Base-by-base conservation (phyloP, 2,113 vertebrate species). In the Drymodes brunneopygia region DNA sequence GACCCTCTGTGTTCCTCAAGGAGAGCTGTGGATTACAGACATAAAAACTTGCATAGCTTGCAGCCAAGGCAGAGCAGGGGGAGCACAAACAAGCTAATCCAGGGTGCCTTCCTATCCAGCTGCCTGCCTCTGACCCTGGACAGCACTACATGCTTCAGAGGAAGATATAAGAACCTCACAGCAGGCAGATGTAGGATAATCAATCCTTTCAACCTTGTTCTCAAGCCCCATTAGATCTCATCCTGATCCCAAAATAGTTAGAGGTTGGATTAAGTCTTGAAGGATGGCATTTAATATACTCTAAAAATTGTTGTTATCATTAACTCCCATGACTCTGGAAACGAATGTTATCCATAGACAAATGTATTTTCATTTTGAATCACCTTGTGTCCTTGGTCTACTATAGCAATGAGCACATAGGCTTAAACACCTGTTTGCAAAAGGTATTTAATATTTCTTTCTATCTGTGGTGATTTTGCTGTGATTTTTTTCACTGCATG, bases 121-220 rank as follows among this genome's bases (percentile, higher is more conserved):
- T 86, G 65, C 88, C 80, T 88, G 72, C 81, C 57, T 90, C 75
- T 92, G 94, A 95, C 92, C 91, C 90, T 84, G 80, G 86, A 60
- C 80, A 79, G 88, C 65, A 22, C 75, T 60, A 35, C 77, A 53
- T 57, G 75, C 67, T 90, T 94, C 95, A 88, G 92, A 90, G 80
- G 65, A 90, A 93, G 80, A 95, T 79, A 24, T 78, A 94, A 92
- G 82, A 94, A 73, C 67, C 60, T 93, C 94, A 86, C 93, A 95
- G 86, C 88, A 93, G 93, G 92, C 69, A 94, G 61, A 86, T 94
- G 77, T 33, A 86, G 86, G 80, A 74, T 93, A 92, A 96, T 94
- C 93, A 95, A 81, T 90, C 65, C 72, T 91, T 95, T 96, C 93
- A 95, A 62, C 92, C 92, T 94, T 93, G 60, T 94, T 94, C 94